These are phyloP conservation scores for Aplysina aerophoba DNA, from an alignment of 37 sponge, comb jelly and placozoan genomes.

Conservation along the genomic window DNA sequence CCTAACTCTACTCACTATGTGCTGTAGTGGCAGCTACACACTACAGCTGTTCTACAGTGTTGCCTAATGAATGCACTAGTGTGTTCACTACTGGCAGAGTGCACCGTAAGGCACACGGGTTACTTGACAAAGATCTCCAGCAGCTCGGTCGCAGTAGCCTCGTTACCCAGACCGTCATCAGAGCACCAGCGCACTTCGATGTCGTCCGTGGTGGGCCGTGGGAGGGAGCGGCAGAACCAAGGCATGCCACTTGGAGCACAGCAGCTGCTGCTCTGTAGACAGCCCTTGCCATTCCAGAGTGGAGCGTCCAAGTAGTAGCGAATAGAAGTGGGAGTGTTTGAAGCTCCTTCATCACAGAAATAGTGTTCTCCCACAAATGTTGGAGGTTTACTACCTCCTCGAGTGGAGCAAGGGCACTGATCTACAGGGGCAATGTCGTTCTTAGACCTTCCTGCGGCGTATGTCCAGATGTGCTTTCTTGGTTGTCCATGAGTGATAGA, in stretches of 20 bases:
- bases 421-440: not conserved
- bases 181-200: conserved; percentile 1
- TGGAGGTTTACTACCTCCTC: not conserved
- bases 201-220: conserved; percentile 3
- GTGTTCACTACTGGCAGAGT: too few relatives aligned
- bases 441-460: not conserved
- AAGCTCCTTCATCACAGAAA: not conserved
- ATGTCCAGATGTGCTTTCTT: conserved; percentile 4
- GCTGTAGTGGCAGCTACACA: not conserved
- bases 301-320: too few relatives aligned
- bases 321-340: too few relatives aligned
- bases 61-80: too few relatives aligned
- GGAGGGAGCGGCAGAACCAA: conserved; percentile 15
- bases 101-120: not conserved
- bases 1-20: too few relatives aligned
- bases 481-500: conserved; percentile 20
- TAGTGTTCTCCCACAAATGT: conserved; percentile 8
- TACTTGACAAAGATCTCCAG: conserved; percentile 8
- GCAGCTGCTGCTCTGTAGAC: not conserved
- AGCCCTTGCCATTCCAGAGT: conserved; percentile 1
- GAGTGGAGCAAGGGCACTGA: not conserved
- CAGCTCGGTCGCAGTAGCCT: not conserved
- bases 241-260: conserved; percentile 14
- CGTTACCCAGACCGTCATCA: not conserved
- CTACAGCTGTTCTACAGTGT: not conserved